These are phyloP conservation scores for Tachypleus tridentatus DNA, from an alignment of 1,140 invertebrate genomes.

Conservation along the genomic window DNA sequence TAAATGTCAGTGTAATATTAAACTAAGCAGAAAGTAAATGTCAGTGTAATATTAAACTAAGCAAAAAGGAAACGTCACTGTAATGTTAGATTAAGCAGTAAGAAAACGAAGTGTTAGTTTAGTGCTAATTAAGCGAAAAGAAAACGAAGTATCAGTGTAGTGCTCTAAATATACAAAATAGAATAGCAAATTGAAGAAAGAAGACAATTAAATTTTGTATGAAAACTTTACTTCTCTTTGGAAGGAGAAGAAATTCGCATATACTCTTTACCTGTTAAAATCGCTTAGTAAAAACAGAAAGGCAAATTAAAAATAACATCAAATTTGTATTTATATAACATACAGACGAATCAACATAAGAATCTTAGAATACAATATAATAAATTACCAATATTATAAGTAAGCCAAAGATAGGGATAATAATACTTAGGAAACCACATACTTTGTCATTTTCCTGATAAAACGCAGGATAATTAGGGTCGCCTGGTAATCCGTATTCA, in stretches of 20 bases:
- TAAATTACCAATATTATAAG: too few relatives aligned
- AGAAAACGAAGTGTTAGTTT: too few relatives aligned
- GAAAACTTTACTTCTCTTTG: not conserved
- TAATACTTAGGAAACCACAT: not conserved
- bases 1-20: too few relatives aligned
- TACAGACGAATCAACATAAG: not conserved
- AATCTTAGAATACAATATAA: too few relatives aligned
- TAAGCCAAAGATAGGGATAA: not conserved
- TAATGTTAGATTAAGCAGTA: too few relatives aligned
- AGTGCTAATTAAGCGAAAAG: too few relatives aligned
- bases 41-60: too few relatives aligned
- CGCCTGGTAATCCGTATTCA: constrained; percentile 32
- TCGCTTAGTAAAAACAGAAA: too few relatives aligned
- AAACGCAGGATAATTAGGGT: constrained; percentile 28
- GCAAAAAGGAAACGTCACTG: too few relatives aligned
- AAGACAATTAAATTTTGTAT: not conserved
- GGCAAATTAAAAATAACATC: not conserved
- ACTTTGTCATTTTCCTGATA: constrained; percentile 24
- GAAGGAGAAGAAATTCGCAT: not conserved
- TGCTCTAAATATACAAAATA: not conserved
- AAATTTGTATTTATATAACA: not conserved
- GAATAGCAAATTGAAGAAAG: not conserved
- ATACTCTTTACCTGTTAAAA: not conserved
- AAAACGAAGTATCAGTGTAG: too few relatives aligned
- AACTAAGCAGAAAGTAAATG: too few relatives aligned